Evolutionary conservation across 1,140 invertebrate species (phyloP).

Genomic region (Amphibalanus amphitrite): DNA sequence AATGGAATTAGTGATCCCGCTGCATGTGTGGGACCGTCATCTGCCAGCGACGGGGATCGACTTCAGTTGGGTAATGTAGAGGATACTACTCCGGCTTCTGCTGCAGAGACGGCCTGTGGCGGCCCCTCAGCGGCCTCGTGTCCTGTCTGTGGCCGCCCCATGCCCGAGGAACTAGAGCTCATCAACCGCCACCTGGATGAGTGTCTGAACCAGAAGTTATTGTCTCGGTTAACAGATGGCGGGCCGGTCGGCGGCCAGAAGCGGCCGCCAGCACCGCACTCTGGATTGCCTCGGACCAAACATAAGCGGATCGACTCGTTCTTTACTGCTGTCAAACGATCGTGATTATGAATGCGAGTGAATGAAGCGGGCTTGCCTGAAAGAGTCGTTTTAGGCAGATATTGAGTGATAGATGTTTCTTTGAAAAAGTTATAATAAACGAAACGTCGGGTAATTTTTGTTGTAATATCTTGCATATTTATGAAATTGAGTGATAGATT

Average conservation of each 20-base stretch:
- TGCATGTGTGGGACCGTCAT: too few species aligned
- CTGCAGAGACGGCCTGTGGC: too few species aligned
- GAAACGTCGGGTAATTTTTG: too few species aligned
- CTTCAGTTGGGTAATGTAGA: neutral
- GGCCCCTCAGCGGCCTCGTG: neutral
- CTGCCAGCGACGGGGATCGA: too few species aligned
- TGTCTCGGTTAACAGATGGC: neutral
- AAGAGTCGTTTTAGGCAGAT: too few species aligned
- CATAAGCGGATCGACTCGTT: neutral
- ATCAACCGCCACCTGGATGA: neutral
- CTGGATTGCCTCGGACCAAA: neutral
- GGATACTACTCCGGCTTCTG: neutral
- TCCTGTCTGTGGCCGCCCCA: slow-evolving; percentile 19
- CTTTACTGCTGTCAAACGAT: neutral
- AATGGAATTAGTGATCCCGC: too few species aligned
- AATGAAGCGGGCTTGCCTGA: too few species aligned
- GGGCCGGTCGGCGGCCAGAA: neutral
- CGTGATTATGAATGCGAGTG: too few species aligned
- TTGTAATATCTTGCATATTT: too few species aligned
- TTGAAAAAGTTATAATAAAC: too few species aligned
- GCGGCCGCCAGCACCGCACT: neutral
- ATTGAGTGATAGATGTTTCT: too few species aligned
- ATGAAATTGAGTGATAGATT: too few species aligned
- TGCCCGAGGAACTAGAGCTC: slow-evolving; percentile 9
- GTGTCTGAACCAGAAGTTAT: neutral